These are phyloP conservation scores for Dermatemys mawii DNA, from an alignment of 2,113 vertebrate species.

Conservation along the genomic window DNA sequence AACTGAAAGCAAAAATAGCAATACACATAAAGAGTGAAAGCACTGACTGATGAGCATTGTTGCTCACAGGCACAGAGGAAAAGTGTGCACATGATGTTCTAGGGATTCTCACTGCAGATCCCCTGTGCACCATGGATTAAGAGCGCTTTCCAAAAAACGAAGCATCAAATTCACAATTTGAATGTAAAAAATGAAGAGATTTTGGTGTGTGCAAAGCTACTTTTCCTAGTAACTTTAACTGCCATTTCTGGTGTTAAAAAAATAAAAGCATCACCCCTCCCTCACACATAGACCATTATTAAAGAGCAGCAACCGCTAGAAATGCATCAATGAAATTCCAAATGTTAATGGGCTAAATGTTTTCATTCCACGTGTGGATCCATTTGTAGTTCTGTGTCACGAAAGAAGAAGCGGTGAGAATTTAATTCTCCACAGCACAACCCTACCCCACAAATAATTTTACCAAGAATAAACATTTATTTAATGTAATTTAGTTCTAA, in stretches of 20 bases:
- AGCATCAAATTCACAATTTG: not conserved
- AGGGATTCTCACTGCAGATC: not conserved
- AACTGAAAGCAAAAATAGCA: not conserved
- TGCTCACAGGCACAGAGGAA: not conserved
- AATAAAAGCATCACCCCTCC: slow-evolving; percentile 15
- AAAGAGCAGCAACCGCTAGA: slow-evolving; percentile 21
- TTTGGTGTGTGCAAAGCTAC: not conserved
- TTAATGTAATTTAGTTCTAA: slow-evolving; percentile 78
- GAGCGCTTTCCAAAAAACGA: not conserved
- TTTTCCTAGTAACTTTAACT: slow-evolving; percentile 21
- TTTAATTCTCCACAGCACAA: slow-evolving; percentile 77
- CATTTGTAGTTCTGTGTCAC: slow-evolving; percentile 28
- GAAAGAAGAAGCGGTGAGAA: slow-evolving; percentile 43
- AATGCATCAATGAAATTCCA: slow-evolving; percentile 15
- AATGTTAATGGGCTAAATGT: slow-evolving; percentile 50
- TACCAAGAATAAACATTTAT: slow-evolving; percentile 78
- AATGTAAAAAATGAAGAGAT: not conserved
- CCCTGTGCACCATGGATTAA: not conserved
- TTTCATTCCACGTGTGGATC: slow-evolving; percentile 25
- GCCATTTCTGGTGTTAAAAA: not conserved
- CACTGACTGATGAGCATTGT: not conserved
- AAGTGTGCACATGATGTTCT: not conserved
- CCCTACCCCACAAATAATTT: slow-evolving; percentile 72
- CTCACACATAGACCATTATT: not conserved
- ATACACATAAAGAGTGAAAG: not conserved